Evolutionary conservation across 2,113 vertebrate species (phyloP).

Genomic region (Forbesichthys papilliferus): DNA sequence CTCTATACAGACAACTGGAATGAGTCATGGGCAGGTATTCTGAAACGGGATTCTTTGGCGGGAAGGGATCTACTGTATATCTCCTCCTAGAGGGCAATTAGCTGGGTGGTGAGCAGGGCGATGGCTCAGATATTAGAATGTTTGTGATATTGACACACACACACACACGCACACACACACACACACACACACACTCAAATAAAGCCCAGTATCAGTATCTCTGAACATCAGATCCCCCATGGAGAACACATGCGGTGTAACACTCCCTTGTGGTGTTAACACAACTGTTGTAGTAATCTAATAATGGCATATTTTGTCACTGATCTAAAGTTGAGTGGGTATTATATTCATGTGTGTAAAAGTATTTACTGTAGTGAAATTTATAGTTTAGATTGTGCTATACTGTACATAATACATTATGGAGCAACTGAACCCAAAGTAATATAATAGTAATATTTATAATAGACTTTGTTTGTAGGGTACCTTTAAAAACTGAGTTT

Average conservation of each 20-base stretch:
- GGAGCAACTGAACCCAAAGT: no score
- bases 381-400: neutral
- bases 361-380: neutral
- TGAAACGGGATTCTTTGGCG: slow-evolving; percentile 50
- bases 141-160: no score
- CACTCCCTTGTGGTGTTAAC: neutral
- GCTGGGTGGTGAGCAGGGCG: no score
- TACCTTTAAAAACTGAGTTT: no score
- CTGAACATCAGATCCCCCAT: slow-evolving; percentile 17
- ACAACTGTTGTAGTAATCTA: slow-evolving; percentile 25
- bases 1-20: neutral
- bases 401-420: no score
- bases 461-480: no score
- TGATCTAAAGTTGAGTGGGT: slow-evolving; percentile 9
- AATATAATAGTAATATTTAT: no score
- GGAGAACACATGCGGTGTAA: slow-evolving; percentile 29
- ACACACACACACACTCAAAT: no score
- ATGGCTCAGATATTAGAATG: no score
- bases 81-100: no score
- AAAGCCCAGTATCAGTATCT: neutral
- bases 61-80: no score
- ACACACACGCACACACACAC: no score
- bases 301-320: slow-evolving; percentile 25
- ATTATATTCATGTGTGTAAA: neutral
- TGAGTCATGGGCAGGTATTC: slow-evolving; percentile 13